Evolutionary conservation across 2,113 vertebrate genomes (phyloP).

Genomic region (Upupa epops): DNA sequence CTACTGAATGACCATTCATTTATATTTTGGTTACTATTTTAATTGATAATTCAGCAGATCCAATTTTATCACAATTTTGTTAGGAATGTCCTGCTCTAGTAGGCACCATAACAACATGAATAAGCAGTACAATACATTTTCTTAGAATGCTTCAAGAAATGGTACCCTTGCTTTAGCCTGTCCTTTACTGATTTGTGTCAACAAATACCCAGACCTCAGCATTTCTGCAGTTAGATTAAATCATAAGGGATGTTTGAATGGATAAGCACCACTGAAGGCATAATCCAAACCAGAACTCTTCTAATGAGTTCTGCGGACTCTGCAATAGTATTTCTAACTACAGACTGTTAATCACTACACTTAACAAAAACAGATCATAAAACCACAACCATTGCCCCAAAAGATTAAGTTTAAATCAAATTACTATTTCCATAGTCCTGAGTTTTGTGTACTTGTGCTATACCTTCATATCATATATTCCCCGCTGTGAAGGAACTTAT

Average conservation of each 20-base stretch:
- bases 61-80: background rate
- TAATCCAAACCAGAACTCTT: constrained; percentile 55
- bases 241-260: background rate
- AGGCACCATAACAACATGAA: background rate
- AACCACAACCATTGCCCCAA: background rate
- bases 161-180: background rate
- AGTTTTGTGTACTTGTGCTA: background rate
- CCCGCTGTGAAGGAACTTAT: background rate
- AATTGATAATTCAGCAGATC: background rate
- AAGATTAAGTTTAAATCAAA: constrained; percentile 23
- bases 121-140: background rate
- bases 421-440: background rate
- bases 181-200: background rate
- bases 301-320: constrained; percentile 27
- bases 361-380: constrained; percentile 33
- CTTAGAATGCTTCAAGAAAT: background rate
- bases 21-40: background rate
- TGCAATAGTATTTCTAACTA: background rate
- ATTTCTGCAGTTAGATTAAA: constrained; percentile 34
- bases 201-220: constrained; percentile 6
- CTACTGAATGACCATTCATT: background rate
- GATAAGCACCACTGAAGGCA: constrained; percentile 31
- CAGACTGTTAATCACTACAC: background rate
- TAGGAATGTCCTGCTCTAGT: background rate
- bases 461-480: background rate